Evolutionary conservation across 2,113 vertebrate species (phyloP), one percentile per base, ranked within the genome.

Genomic region (Sinocyclocheilus anophthalmus): DNA sequence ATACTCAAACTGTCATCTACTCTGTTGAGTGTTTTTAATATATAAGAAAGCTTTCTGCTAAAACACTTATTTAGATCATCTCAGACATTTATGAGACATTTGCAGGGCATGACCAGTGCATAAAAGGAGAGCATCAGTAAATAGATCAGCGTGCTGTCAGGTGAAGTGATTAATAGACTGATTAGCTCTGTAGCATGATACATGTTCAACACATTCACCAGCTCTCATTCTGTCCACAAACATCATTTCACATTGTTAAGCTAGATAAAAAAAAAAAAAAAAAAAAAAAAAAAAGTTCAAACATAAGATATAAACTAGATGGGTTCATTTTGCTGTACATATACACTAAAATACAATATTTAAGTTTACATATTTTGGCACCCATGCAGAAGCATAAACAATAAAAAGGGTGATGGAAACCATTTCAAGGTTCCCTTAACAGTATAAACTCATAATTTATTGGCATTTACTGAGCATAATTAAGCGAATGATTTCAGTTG

Each of bases 391-490:
- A 22, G 24, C 8, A 4, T 33, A 79, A 39, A 79, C n/a, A 39
- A 79, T 33, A 79, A 39, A 79, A 37, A 59, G 59, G 3, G 30
- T 78, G 59, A 59, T 59, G 37, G 57, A 63, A 80, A 80, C 57
- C 20, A 39, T 20, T 59, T 55, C 2, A 37, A 16, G 37, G 6
- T 80, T 80, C 78, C 45, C 33, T 61, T 13, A 80, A 80, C 6
- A 18, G 37, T 26, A n/a, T 81, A 78, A 59, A 79, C 33, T 61
- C 77, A 39, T 79, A 65, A 42, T 63, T 81, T 63, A 63, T 82
- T 69, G 80, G 11, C 63, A 82, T 82, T 69, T 69, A 53, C 61
- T 26, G 9, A 81, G 59, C n/a, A 22, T 13, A 39, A 13, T 33
- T 59, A 79, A 59, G 20, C 53, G 30, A 61, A 6, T 18, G 59